Evolutionary conservation across 2,888 invertebrate genomes (phyloP).

Genomic region (Lamellibrachia satsuma): DNA sequence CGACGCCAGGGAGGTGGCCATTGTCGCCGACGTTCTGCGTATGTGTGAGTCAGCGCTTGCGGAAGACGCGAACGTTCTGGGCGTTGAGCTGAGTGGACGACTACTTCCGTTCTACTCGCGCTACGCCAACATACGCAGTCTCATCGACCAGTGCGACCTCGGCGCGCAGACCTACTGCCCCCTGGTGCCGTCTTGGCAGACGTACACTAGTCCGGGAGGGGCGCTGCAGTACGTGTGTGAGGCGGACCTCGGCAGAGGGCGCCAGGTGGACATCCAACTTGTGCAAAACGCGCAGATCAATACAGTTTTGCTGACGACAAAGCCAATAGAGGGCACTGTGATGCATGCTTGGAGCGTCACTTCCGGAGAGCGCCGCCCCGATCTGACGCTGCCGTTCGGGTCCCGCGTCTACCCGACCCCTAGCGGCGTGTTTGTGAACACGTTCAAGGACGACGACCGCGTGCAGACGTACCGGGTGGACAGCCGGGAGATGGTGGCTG

Average conservation of each 20-base stretch:
- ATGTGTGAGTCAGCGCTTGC: constrained; percentile 85
- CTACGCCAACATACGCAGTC: constrained; percentile 43
- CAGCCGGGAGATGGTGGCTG: constrained; percentile 45
- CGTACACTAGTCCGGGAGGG: constrained; percentile 57
- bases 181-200: constrained; percentile 55
- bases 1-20: constrained; percentile 79
- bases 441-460: constrained; percentile 48
- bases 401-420: constrained; percentile 49
- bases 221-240: constrained; percentile 57
- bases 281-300: constrained; percentile 47
- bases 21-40: constrained; percentile 91
- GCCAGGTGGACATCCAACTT: constrained; percentile 50
- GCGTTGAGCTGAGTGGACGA: constrained; percentile 34
- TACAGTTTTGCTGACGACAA: constrained; percentile 52
- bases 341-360: constrained; percentile 54
- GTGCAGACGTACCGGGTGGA: constrained; percentile 52
- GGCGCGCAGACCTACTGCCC: constrained; percentile 49
- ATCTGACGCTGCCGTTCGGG: constrained; percentile 48
- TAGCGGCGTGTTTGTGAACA: constrained; percentile 51
- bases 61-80: constrained; percentile 33
- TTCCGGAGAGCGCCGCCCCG: constrained; percentile 54
- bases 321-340: constrained; percentile 48
- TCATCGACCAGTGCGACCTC: constrained; percentile 55
- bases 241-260: constrained; percentile 43
- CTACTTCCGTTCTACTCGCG: constrained; percentile 43